These are phyloP conservation scores for Epinotia ramella DNA, from an alignment of 2,888 invertebrate species.

Conservation along the genomic window DNA sequence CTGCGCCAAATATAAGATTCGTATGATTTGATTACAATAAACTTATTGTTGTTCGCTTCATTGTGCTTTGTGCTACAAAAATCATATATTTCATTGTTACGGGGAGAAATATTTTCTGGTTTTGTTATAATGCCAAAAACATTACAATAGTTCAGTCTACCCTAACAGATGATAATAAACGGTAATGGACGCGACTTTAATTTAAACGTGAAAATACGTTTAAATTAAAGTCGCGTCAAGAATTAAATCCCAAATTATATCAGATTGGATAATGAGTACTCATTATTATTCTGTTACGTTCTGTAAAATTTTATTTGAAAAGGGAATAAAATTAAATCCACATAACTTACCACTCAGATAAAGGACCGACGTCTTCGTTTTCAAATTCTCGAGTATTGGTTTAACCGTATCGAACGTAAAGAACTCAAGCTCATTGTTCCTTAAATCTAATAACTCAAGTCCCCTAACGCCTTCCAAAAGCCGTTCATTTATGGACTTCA, in stretches of 20 bases:
- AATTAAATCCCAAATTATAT: constrained; percentile 16
- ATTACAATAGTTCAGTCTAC: constrained; percentile 25
- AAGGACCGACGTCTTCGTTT: constrained; percentile 79
- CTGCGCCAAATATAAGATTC: constrained; percentile 48
- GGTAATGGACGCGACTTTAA: constrained; percentile 1
- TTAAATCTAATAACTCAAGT: constrained; percentile 90
- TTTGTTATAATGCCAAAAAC: constrained; percentile 24
- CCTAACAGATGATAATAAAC: constrained; percentile 8
- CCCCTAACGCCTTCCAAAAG: constrained; percentile 90
- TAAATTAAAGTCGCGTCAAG: no score
- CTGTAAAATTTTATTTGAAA: constrained; percentile 34
- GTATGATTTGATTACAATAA: constrained; percentile 46
- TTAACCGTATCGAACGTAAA: constrained; percentile 90
- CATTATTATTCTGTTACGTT: background rate
- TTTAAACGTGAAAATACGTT: no score
- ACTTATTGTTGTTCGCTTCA: constrained; percentile 38
- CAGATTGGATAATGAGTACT: constrained; percentile 33
- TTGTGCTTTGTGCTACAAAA: constrained; percentile 40
- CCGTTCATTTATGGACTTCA: constrained; percentile 89
- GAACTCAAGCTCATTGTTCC: constrained; percentile 91
- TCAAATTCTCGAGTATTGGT: constrained; percentile 91
- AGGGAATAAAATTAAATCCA: constrained; percentile 41
- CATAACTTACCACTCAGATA: constrained; percentile 75
- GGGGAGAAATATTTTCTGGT: constrained; percentile 27
- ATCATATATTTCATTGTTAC: constrained; percentile 38